These are phyloP conservation scores for Rhyacophila evoluta DNA, from an alignment of 2,888 invertebrate species.

Conservation along the genomic window DNA sequence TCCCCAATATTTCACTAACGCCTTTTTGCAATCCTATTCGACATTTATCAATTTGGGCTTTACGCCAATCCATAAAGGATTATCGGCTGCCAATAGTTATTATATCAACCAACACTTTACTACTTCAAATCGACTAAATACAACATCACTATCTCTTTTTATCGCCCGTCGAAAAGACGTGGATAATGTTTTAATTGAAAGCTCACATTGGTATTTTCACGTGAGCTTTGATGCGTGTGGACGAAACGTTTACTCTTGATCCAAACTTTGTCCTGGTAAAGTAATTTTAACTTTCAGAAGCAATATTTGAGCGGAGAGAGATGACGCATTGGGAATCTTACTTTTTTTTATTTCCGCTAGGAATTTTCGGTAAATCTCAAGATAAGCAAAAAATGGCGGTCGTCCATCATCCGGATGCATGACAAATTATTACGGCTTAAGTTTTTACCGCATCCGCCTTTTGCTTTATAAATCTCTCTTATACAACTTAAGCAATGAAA, in stretches of 20 bases:
- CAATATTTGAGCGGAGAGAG: conserved; percentile 36
- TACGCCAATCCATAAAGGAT: conserved; percentile 30
- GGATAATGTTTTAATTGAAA: conserved; percentile 6
- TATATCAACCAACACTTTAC: background rate
- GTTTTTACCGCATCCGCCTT: conserved; percentile 1
- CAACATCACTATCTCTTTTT: background rate
- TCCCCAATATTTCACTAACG: conserved; percentile 16
- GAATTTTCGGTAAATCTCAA: conserved; percentile 10
- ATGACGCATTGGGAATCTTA: conserved; percentile 34
- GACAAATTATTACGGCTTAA: conserved; percentile 39
- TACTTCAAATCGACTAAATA: background rate
- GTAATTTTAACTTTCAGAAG: conserved; percentile 46
- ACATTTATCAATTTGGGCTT: conserved; percentile 25
- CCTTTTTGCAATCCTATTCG: conserved; percentile 23
- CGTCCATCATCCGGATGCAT: conserved; percentile 40
- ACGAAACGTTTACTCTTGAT: conserved; percentile 34
- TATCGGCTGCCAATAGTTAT: background rate
- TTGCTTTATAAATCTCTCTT: background rate
- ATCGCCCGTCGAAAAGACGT: background rate
- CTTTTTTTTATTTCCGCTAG: background rate
- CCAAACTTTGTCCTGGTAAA: conserved; percentile 44
- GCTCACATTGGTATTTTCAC: background rate
- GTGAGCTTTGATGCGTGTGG: background rate
- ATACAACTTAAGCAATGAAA: conserved; percentile 1
- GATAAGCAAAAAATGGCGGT: conserved; percentile 33